Conservation (phyloP, 1,140 invertebrate genomes). For the Papilio glaucus region DNA sequence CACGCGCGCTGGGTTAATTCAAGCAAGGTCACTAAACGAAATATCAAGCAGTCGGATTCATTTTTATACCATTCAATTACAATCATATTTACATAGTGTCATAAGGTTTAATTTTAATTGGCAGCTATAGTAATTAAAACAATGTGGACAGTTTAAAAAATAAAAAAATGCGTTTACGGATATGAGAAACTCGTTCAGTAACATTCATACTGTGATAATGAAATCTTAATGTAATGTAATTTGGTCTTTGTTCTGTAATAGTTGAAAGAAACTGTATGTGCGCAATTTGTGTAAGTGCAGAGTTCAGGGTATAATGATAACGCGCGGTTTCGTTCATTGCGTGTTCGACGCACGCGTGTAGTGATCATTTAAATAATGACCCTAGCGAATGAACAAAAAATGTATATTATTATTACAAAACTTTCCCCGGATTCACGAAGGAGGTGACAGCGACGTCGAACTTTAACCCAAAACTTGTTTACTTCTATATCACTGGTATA, state of each 20-base stretch:
- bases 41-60: constrained; percentile 74
- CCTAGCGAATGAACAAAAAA: constrained; percentile 43
- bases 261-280: constrained; percentile 14
- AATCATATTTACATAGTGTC: neutral
- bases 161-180: constrained; percentile 24
- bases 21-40: constrained; percentile 69
- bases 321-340: constrained; percentile 46
- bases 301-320: constrained; percentile 47
- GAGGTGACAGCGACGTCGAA: neutral
- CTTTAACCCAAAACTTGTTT: neutral
- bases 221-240: constrained; percentile 26
- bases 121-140: constrained; percentile 3
- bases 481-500: too few relatives aligned
- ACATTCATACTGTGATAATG: constrained; percentile 35
- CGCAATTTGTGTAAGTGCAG: constrained; percentile 39
- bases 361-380: constrained; percentile 64
- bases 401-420: constrained; percentile 38
- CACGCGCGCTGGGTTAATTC: constrained; percentile 60
- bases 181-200: constrained; percentile 31
- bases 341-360: constrained; percentile 46
- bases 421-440: constrained; percentile 27
- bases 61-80: constrained; percentile 23
- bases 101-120: constrained; percentile 12
- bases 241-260: constrained; percentile 29
- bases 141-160: constrained; percentile 29